phyloP scores from a whole-genome alignment of 2,113 vertebrate species.

The Vulpes lagopus region DNA sequence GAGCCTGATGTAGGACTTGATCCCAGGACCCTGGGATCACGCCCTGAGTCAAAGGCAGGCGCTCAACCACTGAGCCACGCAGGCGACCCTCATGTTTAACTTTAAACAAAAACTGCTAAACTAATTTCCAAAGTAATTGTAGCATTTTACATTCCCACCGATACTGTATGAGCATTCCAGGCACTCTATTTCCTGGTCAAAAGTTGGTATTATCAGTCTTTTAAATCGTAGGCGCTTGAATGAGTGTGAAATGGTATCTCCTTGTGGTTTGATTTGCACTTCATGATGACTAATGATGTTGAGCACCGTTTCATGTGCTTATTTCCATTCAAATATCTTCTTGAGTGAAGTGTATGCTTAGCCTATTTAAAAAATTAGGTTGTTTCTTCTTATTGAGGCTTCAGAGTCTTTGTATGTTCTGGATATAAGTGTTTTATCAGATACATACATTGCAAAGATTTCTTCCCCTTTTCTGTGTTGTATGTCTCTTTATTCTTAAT shows the following conservation, averaged over 20 bases:
- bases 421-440: background rate
- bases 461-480: background rate
- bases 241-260: background rate
- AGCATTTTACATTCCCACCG: background rate
- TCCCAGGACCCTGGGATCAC: too few relatives aligned
- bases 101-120: background rate
- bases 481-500: background rate
- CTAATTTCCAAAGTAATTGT: background rate
- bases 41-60: too few relatives aligned
- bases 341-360: background rate
- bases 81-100: background rate
- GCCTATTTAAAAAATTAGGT: background rate
- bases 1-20: too few relatives aligned
- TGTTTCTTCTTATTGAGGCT: background rate
- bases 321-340: background rate
- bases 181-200: too few relatives aligned
- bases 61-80: too few relatives aligned
- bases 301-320: background rate
- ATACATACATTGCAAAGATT: background rate
- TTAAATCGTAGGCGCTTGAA: background rate
- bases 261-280: background rate
- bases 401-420: background rate
- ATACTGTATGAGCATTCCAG: rapidly evolving
- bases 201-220: background rate
- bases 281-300: background rate